Conservation (phyloP, 2,888 invertebrate species). For the Epinotia bilunana region DNA sequence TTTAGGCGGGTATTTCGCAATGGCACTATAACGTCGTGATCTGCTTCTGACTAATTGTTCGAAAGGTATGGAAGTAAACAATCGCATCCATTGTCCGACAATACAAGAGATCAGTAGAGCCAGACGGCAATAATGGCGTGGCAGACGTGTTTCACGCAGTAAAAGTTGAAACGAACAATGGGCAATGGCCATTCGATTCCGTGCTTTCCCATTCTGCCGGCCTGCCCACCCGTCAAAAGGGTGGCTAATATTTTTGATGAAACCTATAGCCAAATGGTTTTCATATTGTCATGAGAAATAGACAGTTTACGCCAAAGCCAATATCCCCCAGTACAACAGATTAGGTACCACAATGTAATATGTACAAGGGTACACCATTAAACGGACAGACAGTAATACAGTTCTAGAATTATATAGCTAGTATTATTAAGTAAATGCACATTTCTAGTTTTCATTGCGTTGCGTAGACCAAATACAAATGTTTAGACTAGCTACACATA, state of each 20-base stretch:
- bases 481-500: slow-evolving; percentile 21
- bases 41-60: slow-evolving; percentile 65
- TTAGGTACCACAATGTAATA: neutral
- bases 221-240: slow-evolving; percentile 38
- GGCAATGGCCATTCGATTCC: slow-evolving; percentile 68
- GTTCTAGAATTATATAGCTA: neutral
- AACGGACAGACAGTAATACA: neutral
- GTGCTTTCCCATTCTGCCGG: slow-evolving; percentile 65
- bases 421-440: slow-evolving; percentile 9
- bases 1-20: slow-evolving; percentile 41
- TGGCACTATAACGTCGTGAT: slow-evolving; percentile 58
- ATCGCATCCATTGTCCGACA: slow-evolving; percentile 69
- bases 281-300: neutral
- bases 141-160: slow-evolving; percentile 68
- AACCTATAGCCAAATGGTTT: slow-evolving; percentile 20
- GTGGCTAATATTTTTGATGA: slow-evolving; percentile 34
- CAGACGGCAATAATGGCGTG: slow-evolving; percentile 62
- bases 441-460: slow-evolving; percentile 25
- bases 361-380: neutral
- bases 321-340: neutral
- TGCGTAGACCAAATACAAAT: slow-evolving; percentile 31
- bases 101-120: slow-evolving; percentile 56
- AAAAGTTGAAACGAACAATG: slow-evolving; percentile 73
- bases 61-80: slow-evolving; percentile 61
- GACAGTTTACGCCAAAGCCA: neutral